Evolutionary conservation across 1,140 invertebrate species (phyloP).

Genomic region (Medauroidea extradentata): DNA sequence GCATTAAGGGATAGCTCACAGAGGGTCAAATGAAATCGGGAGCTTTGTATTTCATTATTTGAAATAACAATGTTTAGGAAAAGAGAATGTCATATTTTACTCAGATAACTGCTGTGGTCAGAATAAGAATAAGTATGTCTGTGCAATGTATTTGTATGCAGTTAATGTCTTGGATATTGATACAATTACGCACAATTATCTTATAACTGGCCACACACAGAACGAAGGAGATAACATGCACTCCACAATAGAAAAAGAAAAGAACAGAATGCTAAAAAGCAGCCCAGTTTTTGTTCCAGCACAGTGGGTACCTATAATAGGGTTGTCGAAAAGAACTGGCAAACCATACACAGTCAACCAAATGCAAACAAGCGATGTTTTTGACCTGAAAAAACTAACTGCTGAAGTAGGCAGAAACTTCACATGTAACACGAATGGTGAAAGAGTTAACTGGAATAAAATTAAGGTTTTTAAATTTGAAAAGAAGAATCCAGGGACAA

Average conservation of each 20-base stretch:
- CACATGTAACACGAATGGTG: not conserved
- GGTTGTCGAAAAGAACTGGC: not conserved
- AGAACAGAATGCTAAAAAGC: constrained; percentile 31
- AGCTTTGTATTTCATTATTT: constrained; percentile 11
- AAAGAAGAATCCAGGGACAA: not conserved
- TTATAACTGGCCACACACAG: constrained; percentile 42
- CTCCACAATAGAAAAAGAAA: constrained; percentile 32
- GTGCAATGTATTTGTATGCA: constrained; percentile 29
- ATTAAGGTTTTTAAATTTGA: not conserved
- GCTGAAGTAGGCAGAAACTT: not conserved
- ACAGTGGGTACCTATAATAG: not conserved
- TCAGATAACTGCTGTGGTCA: constrained; percentile 14
- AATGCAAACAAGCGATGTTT: not conserved
- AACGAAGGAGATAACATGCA: constrained; percentile 42
- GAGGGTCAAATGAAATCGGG: constrained; percentile 17
- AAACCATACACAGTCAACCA: not conserved
- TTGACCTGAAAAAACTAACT: not conserved
- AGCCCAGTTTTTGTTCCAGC: constrained; percentile 16
- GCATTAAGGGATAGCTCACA: constrained; percentile 16
- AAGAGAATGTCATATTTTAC: constrained; percentile 16
- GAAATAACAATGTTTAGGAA: not conserved
- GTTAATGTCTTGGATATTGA: constrained; percentile 24
- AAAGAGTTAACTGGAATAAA: constrained; percentile 1
- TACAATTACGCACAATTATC: constrained; percentile 40
- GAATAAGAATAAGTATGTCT: constrained; percentile 30